Base-by-base conservation (phyloP, 1,140 invertebrate species). In the Amphibalanus amphitrite region DNA sequence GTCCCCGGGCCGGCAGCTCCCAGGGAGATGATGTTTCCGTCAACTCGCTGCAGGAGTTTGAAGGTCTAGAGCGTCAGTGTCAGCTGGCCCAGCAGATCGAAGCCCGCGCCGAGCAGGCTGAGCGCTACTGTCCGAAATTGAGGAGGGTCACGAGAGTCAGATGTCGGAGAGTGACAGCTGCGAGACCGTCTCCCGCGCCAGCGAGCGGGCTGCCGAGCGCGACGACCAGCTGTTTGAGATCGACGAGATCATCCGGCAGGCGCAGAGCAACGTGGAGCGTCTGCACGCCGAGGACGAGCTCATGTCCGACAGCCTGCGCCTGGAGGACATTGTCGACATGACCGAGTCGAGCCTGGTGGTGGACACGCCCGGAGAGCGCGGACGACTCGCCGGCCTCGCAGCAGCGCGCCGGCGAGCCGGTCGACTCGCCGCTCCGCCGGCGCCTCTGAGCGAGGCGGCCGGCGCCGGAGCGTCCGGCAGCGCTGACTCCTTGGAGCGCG, bases 21-120 rank as follows among this genome's bases (percentile, higher is more conserved):
- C 90, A 91, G 77, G 91, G 90, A 28, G 93, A 96, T 81, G 90
- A 95, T 79, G 83, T 93, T 26, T 95, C 92, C 0, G 79, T 94
- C n/a, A 91, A 93, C 26, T 97, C 93, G 28, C 81, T 96, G 3
- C 93, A 93, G 78, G 95, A 98, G 80, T 97, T 97, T 80, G 94
- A 97, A 84, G 88, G 89, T 0, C 80, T 97, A 0, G 95, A 98
- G 80, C 87, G 86, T 72, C 92, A 93, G 29, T 92, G 93, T 77
- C 84, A 88, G 59, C 89, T 92, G 78, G 89, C 88, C 0, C 88
- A 91, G 74, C 83, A 88, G 71, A 89, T 91, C 68, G 91, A 94
- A 81, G 82, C 90, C 29, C 85, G 87, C 74, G 91, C 89, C 0
- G 89, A 91, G 77, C 88, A 93, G 78, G 92, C 95, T 79, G 79